These are phyloP conservation scores for Oasisia sp. DNA, from an alignment of 2,888 invertebrate genomes.

Conservation along the genomic window DNA sequence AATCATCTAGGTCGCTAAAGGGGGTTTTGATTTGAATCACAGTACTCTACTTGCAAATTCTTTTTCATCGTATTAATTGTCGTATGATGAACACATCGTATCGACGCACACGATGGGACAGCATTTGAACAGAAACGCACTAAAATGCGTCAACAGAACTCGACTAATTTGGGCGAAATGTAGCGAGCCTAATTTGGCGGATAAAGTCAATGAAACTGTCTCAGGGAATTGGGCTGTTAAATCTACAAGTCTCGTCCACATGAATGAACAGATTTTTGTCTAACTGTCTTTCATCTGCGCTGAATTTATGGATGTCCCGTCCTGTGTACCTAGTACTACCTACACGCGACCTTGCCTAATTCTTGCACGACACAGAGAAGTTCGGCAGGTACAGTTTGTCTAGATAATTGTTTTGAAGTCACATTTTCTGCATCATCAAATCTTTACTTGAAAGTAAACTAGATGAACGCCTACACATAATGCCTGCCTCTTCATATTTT, in stretches of 20 bases:
- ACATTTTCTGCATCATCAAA: no score
- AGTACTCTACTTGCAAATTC: no score
- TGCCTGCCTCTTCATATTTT: no score
- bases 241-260: neutral
- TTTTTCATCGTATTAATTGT: neutral
- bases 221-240: slow-evolving; percentile 6
- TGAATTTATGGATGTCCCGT: neutral
- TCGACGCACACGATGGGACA: neutral
- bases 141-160: neutral
- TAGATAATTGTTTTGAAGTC: neutral
- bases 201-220: neutral
- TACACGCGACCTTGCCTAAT: neutral
- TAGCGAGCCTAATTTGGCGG: slow-evolving; percentile 13
- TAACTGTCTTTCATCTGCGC: neutral
- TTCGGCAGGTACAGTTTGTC: neutral
- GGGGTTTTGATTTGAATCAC: no score
- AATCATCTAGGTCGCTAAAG: no score
- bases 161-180: neutral
- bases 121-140: slow-evolving; percentile 8
- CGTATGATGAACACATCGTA: neutral
- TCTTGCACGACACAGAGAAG: neutral
- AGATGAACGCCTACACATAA: no score
- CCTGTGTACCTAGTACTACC: no score
- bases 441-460: no score
- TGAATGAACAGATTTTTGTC: neutral